A percentile compares a stretch with the other conserved stretches of the same genome.
phyloP scores from a whole-genome alignment of 2,113 vertebrate genomes.

The Toxotes chatareus region DNA sequence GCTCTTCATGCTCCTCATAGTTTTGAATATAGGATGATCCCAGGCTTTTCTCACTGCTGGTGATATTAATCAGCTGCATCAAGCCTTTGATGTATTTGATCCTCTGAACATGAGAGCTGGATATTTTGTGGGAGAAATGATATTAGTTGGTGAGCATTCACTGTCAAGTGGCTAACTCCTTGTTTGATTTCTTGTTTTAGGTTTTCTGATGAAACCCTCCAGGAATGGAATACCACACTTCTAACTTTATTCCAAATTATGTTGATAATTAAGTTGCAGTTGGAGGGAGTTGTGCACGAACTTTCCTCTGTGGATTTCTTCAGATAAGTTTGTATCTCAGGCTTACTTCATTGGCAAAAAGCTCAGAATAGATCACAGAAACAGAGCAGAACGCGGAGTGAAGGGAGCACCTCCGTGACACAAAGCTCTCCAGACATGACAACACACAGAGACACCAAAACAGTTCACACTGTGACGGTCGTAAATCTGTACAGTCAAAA shows the following conservation, averaged over 20 bases:
- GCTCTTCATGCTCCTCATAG: too few relatives aligned
- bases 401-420: slow-evolving; percentile 9
- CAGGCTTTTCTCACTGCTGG: background rate
- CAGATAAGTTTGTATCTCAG: background rate
- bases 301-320: background rate
- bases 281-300: background rate
- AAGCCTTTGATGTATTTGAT: slow-evolving; percentile 29
- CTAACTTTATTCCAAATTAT: background rate
- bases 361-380: background rate
- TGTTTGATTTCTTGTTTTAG: slow-evolving; percentile 23
- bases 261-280: background rate
- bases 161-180: background rate
- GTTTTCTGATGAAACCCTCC: background rate
- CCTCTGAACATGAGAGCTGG: slow-evolving; percentile 4
- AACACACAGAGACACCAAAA: background rate
- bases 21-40: too few relatives aligned
- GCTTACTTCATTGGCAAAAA: background rate
- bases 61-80: slow-evolving; percentile 17
- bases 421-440: slow-evolving; percentile 19
- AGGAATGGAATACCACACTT: slow-evolving; percentile 9
- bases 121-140: background rate
- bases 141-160: slow-evolving; percentile 1
- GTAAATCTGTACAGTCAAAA: slow-evolving; percentile 34
- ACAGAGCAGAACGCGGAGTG: background rate
- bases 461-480: background rate